phyloP scores from a whole-genome alignment of 2,888 invertebrate genomes.

The Crematogaster levior region DNA sequence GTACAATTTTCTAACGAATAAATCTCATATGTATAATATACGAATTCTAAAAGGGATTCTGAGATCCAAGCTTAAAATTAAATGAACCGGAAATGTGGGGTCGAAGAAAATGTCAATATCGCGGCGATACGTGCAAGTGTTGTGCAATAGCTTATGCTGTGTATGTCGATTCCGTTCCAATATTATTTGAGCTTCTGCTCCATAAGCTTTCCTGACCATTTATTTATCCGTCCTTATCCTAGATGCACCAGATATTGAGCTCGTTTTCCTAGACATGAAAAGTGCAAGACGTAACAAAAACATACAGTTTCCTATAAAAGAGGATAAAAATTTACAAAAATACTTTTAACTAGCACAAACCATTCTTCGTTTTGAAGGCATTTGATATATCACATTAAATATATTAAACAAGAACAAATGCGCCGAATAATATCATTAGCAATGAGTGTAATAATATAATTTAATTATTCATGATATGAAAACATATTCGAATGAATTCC shows the following conservation, averaged over 20 bases:
- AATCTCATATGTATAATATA: not conserved
- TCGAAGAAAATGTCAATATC: conserved; percentile 32
- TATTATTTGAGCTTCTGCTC: not conserved
- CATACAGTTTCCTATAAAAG: not conserved
- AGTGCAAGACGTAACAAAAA: not conserved
- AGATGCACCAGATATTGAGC: not conserved
- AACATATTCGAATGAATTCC: conserved; percentile 18
- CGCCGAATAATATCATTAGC: not conserved
- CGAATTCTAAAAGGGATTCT: conserved; percentile 11
- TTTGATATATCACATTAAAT: conserved; percentile 8
- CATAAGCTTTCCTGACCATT: conserved; percentile 1
- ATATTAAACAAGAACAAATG: conserved; percentile 9
- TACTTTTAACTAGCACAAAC: not conserved
- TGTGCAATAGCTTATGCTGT: not conserved
- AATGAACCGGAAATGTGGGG: conserved; percentile 25
- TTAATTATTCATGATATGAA: conserved; percentile 11
- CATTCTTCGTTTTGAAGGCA: not conserved
- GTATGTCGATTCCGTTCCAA: not conserved
- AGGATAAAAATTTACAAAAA: conserved; percentile 5
- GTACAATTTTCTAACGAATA: not conserved
- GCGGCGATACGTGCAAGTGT: not conserved
- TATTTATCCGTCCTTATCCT: not conserved
- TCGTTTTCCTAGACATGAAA: not conserved
- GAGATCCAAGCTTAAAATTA: conserved; percentile 14
- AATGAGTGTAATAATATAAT: not conserved